These are phyloP conservation scores for Drosophila trapezifrons DNA, from an alignment of 1,140 invertebrate genomes.

Conservation along the genomic window DNA sequence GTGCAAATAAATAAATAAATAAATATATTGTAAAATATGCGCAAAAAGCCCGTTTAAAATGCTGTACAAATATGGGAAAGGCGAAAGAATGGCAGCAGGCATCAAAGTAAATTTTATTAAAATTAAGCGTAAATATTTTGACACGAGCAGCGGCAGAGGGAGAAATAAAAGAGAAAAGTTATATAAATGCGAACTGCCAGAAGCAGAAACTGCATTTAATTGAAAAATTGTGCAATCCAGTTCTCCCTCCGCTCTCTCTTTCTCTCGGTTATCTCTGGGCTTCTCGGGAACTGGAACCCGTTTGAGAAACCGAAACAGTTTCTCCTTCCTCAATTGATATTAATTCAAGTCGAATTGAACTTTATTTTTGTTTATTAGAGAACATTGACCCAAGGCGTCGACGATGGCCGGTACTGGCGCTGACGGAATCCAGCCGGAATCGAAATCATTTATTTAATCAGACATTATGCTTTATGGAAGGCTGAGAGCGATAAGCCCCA, in stretches of 20 bases:
- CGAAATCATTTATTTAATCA: slow-evolving; percentile 60
- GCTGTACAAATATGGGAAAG: slow-evolving; percentile 60
- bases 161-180: slow-evolving; percentile 36
- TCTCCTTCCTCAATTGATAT: slow-evolving; percentile 71
- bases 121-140: slow-evolving; percentile 80
- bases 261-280: not conserved
- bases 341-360: slow-evolving; percentile 80
- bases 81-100: slow-evolving; percentile 17
- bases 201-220: slow-evolving; percentile 61
- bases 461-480: slow-evolving; percentile 44
- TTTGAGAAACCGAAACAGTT: slow-evolving; percentile 20
- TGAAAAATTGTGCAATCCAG: slow-evolving; percentile 62
- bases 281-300: slow-evolving; percentile 30
- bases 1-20: slow-evolving; percentile 58
- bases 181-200: slow-evolving; percentile 26
- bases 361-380: slow-evolving; percentile 71
- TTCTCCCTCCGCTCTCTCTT: slow-evolving; percentile 1
- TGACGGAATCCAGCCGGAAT: slow-evolving; percentile 26
- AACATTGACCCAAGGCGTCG: slow-evolving; percentile 65
- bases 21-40: slow-evolving; percentile 71
- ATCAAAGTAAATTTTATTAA: slow-evolving; percentile 79
- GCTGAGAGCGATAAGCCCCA: slow-evolving; percentile 20
- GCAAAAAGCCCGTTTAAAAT: slow-evolving; percentile 66
- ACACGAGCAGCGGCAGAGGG: slow-evolving; percentile 43
- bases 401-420: slow-evolving; percentile 7